Evolutionary conservation across 2,888 invertebrate genomes (phyloP).

Genomic region (Epirrhoe tristata): DNA sequence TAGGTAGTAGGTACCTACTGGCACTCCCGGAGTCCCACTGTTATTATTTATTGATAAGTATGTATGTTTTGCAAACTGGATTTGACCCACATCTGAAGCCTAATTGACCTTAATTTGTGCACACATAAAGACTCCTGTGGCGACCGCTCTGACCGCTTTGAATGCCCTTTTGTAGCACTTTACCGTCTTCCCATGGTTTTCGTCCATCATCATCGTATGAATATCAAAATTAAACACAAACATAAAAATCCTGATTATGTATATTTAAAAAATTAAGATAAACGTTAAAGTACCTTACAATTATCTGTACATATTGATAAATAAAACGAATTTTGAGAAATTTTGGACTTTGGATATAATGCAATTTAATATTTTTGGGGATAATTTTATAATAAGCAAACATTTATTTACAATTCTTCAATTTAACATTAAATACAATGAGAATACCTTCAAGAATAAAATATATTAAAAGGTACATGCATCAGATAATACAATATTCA

Average conservation of each 20-base stretch:
- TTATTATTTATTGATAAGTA: no score
- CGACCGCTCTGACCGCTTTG: no score
- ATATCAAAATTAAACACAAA: slow-evolving; percentile 59
- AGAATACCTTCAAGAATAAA: slow-evolving; percentile 53
- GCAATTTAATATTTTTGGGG: slow-evolving; percentile 56
- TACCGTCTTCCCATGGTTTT: no score
- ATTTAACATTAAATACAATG: slow-evolving; percentile 58
- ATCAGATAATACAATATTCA: slow-evolving; percentile 56
- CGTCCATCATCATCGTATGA: no score
- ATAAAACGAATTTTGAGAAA: slow-evolving; percentile 74
- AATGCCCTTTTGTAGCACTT: no score
- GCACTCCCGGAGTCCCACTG: no score
- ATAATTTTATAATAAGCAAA: slow-evolving; percentile 65
- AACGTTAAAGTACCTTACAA: slow-evolving; percentile 77
- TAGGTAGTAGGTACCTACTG: no score
- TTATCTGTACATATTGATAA: slow-evolving; percentile 82
- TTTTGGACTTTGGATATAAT: slow-evolving; percentile 72
- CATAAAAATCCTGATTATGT: slow-evolving; percentile 81
- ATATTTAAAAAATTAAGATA: slow-evolving; percentile 82
- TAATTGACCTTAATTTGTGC: no score
- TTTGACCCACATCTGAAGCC: no score
- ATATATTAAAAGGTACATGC: slow-evolving; percentile 64
- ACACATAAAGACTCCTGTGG: no score
- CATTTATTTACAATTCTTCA: slow-evolving; percentile 71
- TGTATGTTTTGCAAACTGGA: no score